Conservation (phyloP, 2,113 vertebrate species). For the Mionectes macconnelli region DNA sequence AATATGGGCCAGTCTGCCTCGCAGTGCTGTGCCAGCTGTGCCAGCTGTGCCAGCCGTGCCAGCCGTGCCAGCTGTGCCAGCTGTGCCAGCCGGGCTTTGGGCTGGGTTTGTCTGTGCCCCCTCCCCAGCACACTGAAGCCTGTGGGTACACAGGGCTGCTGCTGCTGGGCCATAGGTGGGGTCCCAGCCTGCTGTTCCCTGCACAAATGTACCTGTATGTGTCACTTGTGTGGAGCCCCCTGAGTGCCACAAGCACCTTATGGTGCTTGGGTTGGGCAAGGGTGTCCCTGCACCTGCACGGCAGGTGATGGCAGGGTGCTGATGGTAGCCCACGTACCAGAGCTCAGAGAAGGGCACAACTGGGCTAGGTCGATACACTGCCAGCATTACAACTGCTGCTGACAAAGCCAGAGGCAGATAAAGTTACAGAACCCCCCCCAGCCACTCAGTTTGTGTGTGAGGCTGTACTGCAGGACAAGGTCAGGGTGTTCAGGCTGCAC, state of each 20-base stretch:
- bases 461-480: neutral
- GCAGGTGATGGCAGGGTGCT: neutral
- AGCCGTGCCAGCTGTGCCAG: too few relatives aligned
- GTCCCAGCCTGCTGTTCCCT: neutral
- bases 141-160: accelerated
- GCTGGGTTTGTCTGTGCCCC: neutral
- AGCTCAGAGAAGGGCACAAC: neutral
- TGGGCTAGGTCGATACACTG: neutral
- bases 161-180: neutral
- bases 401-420: neutral
- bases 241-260: neutral
- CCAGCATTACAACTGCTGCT: neutral
- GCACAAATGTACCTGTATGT: accelerated
- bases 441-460: neutral
- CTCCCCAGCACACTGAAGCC: accelerated
- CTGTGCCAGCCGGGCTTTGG: neutral
- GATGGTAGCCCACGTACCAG: accelerated
- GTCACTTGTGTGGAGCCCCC: neutral
- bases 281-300: neutral
- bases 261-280: accelerated
- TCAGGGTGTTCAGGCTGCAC: neutral
- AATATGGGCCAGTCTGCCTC: neutral
- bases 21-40: neutral
- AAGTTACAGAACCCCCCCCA: neutral
- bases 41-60: too few relatives aligned